These are phyloP conservation scores for Drosophila arawakana DNA, from an alignment of 1,140 invertebrate species.

Conservation along the genomic window DNA sequence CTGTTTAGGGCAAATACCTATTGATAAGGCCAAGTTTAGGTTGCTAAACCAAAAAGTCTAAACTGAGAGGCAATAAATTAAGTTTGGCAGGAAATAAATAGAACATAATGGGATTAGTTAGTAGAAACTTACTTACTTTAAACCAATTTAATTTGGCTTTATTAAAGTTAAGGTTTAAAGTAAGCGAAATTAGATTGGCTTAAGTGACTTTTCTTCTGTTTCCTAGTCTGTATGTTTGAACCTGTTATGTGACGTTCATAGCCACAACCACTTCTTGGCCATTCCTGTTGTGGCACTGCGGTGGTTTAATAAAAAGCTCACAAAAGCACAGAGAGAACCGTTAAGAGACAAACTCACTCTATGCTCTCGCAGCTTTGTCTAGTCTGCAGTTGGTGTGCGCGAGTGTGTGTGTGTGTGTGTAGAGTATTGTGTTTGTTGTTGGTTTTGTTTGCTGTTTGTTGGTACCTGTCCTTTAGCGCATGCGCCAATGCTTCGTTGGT, in stretches of 20 bases:
- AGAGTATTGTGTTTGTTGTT: conserved; percentile 9
- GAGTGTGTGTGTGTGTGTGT: conserved; percentile 11
- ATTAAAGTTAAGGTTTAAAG: not conserved
- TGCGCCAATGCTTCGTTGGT: conserved; percentile 65
- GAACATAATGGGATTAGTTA: no score
- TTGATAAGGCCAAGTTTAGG: conserved; percentile 7
- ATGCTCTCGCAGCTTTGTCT: conserved; percentile 23
- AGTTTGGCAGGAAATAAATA: not conserved
- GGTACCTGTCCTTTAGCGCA: conserved; percentile 69
- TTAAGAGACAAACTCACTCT: conserved; percentile 33
- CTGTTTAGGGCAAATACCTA: not conserved
- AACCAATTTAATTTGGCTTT: not conserved
- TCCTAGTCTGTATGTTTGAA: conserved; percentile 10
- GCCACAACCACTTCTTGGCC: conserved; percentile 34
- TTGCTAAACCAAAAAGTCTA: not conserved
- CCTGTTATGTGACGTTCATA: conserved; percentile 15
- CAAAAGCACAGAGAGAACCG: conserved; percentile 64
- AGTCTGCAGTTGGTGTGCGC: not conserved
- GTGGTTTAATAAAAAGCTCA: conserved; percentile 54
- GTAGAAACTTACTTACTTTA: no score
- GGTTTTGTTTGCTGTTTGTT: not conserved
- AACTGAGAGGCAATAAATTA: not conserved
- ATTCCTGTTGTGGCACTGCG: conserved; percentile 34
- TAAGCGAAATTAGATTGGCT: not conserved
- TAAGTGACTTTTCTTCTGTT: not conserved